Conservation (phyloP, 2,113 vertebrate genomes). For the Holacanthus passer region DNA sequence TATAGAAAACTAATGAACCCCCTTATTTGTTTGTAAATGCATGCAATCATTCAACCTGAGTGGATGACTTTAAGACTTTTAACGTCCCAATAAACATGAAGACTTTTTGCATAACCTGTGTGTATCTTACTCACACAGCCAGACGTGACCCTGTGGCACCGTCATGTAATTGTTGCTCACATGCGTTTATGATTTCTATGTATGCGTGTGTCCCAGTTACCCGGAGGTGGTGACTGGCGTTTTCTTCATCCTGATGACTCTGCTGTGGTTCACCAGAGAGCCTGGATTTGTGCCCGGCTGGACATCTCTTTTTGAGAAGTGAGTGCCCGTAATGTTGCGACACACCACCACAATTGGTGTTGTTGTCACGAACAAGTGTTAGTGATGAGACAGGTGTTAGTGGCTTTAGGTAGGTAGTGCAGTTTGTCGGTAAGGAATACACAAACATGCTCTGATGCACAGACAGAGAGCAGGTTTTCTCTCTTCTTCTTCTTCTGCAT, state of each 20-base stretch:
- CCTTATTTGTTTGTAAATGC: background rate
- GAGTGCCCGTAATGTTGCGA: conserved; percentile 52
- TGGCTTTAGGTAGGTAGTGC: background rate
- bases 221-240: conserved; percentile 96
- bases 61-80: background rate
- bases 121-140: conserved; percentile 20
- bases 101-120: background rate
- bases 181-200: conserved; percentile 26
- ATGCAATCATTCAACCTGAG: background rate
- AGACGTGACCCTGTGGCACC: conserved; percentile 7
- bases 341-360: background rate
- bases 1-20: background rate
- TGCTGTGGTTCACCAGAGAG: conserved; percentile 98
- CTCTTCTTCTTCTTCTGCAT: background rate
- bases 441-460: background rate
- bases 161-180: conserved; percentile 38
- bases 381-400: conserved; percentile 9
- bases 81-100: background rate
- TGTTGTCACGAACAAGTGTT: background rate
- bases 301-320: conserved; percentile 98
- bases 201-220: conserved; percentile 84
- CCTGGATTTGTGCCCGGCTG: conserved; percentile 98
- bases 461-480: background rate
- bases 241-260: conserved; percentile 96
- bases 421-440: background rate